Evolutionary conservation across 30 jellyfish, hydroid and myxozoan genomes (phyloP), one percentile per base, ranked within the genome.

Genomic region (Hydractinia symbiolongicarpus): DNA sequence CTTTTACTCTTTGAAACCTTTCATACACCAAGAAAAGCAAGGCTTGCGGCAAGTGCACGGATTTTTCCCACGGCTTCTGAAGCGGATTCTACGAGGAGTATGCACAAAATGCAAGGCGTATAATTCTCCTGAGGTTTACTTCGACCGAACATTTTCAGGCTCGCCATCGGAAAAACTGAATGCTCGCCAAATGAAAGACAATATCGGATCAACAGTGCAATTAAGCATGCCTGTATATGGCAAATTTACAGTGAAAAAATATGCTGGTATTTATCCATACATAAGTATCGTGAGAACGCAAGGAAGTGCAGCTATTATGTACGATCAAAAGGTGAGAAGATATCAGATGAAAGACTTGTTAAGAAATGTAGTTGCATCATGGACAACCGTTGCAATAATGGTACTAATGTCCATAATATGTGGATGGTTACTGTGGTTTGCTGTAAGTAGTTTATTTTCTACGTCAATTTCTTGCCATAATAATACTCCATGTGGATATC

Each of bases 21-120:
- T 64, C 2, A 64, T 64, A 7, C 40, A 44, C 52, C 4, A 64
- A 13, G 74, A 64, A 7, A 64, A 64, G 40, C 19, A 7, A 64
- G 40, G 52, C 9, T 1, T n/a, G 40, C 9, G 40, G 52, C 19
- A 64, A 44, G 19, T 64, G 9, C 4, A 44, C 9, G 74, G 74
- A 13, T 13, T 64, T 44, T 64, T 64, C 40, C 19, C 40, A 13
- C 52, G 40, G 6, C 9, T 64, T 64, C 74, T 64, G 52, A 64
- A 64, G 19, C 16, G 1, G 40, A 64, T 64, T 51, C 52, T 13
- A 7, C 8, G 19, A 7, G 19, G 40, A 51, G 40, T 64, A 7
- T 64, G 74, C 17, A 64, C 74, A 64, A 44, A 44, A 51, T 64
- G 74, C 40, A 64, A 64, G 16, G 40, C 74, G 40, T 51, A 64